phyloP scores from a whole-genome alignment of 2,888 invertebrate genomes.

The Morpho achilles region DNA sequence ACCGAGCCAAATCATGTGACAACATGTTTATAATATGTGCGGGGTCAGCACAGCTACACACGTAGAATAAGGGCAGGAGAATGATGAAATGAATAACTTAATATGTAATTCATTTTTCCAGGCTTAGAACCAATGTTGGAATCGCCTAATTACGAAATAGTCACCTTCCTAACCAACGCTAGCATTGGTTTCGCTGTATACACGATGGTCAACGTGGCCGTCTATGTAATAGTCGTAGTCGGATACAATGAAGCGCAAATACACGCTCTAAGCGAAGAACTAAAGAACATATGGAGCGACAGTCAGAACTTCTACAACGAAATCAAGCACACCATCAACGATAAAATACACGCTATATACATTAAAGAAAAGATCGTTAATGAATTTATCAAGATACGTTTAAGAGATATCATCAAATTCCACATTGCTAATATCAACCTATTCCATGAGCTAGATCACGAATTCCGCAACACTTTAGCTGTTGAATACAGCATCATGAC shows the following conservation, averaged over 20 bases:
- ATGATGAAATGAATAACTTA: not conserved
- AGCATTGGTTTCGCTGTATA: constrained; percentile 29
- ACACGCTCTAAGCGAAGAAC: constrained; percentile 44
- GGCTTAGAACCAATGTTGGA: constrained; percentile 18
- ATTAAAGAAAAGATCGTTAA: constrained; percentile 32
- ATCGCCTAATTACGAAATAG: constrained; percentile 22
- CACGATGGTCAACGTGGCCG: constrained; percentile 39
- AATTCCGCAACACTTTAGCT: constrained; percentile 41
- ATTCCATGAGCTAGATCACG: constrained; percentile 36
- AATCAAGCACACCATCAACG: constrained; percentile 5
- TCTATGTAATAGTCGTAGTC: constrained; percentile 40
- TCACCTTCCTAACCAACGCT: constrained; percentile 3
- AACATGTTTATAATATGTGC: too few relatives aligned
- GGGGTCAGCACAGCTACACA: too few relatives aligned
- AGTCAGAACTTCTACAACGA: constrained; percentile 29
- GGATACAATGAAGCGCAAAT: constrained; percentile 53
- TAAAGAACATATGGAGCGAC: constrained; percentile 42
- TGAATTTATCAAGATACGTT: constrained; percentile 33
- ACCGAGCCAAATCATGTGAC: too few relatives aligned
- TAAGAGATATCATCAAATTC: constrained; percentile 37
- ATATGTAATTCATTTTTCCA: not conserved
- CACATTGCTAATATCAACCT: constrained; percentile 40
- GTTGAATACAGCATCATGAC: constrained; percentile 43
- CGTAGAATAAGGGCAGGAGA: too few relatives aligned
- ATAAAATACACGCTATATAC: constrained; percentile 3